Evolutionary conservation across 2,888 invertebrate genomes (phyloP), one percentile per base, ranked within the genome.

Genomic region (Aromia moschata): DNA sequence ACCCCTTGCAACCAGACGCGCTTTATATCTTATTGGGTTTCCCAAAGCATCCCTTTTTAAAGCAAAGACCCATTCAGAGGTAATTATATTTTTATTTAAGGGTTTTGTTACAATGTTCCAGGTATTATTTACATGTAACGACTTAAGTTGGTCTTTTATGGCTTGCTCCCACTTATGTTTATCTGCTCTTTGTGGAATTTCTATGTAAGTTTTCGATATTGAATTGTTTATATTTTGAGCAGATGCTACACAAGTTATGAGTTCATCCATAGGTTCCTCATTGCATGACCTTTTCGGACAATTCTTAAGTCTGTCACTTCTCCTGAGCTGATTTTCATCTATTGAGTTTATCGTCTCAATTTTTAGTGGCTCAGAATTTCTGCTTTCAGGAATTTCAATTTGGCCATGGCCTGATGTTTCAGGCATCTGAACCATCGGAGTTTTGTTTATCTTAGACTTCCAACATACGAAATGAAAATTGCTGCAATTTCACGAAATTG

Each of bases 271-370:
- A 25, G 4, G 25, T 5, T 25, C 25, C 9, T 25, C 25, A 25
- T 25, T 25, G 9, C 9, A 25, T 9, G 25, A 25, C 25, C 4
- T 5, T 9, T 9, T 25, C 9, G 25, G 25, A 4, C 25, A 9
- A 5, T 25, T 12, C 14, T 37, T 37, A 37, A 37, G 5, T 14
- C 37, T 11, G 11, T 37, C 37, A 14, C 37, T 37, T 37, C 14
- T 37, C 7, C 37, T 37, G n/a, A n/a, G n/a, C n/a, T n/a, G n/a
- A n/a, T 7, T 14, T 3, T 37, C 2, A 14, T 12, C 11, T 12
- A 37, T 7, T 37, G 11, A 37, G 12, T 37, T 37, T 37, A 37
- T 37, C 14, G 14, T 37, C 37, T 37, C n/a, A n/a, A n/a, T n/a
- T n/a, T n/a, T n/a, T n/a, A n/a, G n/a, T n/a, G n/a, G n/a, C n/a